Evolutionary conservation across 2,888 invertebrate genomes (phyloP).

Genomic region (Coleophora deauratella): DNA sequence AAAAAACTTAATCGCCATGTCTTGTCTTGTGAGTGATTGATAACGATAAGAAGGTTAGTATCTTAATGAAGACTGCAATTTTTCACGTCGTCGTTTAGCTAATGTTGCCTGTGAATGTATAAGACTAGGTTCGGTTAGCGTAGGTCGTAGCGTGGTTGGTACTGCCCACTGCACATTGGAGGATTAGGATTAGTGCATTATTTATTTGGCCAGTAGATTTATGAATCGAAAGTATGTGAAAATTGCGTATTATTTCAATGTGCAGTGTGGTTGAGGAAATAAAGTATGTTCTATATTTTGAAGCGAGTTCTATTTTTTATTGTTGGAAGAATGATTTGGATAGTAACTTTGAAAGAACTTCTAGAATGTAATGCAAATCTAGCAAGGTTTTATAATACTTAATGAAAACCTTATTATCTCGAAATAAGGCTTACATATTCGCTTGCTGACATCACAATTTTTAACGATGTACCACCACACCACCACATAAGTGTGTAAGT

Average conservation of each 20-base stretch:
- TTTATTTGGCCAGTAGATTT: neutral
- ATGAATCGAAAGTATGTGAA: neutral
- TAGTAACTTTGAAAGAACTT: too few species aligned
- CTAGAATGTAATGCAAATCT: too few species aligned
- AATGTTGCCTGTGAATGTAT: constrained; percentile 51
- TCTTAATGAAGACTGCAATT: constrained; percentile 69
- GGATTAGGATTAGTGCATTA: constrained; percentile 1
- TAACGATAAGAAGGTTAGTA: constrained; percentile 40
- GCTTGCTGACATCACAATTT: constrained; percentile 56
- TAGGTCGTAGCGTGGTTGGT: constrained; percentile 27
- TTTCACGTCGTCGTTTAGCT: constrained; percentile 57
- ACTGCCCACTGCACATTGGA: constrained; percentile 30
- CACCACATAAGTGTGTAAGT: constrained; percentile 64
- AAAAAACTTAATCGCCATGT: constrained; percentile 42
- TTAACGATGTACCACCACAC: constrained; percentile 35
- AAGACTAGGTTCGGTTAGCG: constrained; percentile 32
- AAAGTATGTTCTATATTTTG: too few species aligned
- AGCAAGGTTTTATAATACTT: too few species aligned
- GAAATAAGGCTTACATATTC: constrained; percentile 2
- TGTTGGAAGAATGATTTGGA: too few species aligned
- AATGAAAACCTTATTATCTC: too few species aligned
- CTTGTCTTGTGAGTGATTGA: constrained; percentile 52
- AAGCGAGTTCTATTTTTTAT: too few species aligned
- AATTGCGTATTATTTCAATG: constrained; percentile 17
- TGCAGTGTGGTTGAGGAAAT: constrained; percentile 21